These are phyloP conservation scores for Struthio camelus DNA, from an alignment of 2,113 vertebrate species.

Conservation along the genomic window DNA sequence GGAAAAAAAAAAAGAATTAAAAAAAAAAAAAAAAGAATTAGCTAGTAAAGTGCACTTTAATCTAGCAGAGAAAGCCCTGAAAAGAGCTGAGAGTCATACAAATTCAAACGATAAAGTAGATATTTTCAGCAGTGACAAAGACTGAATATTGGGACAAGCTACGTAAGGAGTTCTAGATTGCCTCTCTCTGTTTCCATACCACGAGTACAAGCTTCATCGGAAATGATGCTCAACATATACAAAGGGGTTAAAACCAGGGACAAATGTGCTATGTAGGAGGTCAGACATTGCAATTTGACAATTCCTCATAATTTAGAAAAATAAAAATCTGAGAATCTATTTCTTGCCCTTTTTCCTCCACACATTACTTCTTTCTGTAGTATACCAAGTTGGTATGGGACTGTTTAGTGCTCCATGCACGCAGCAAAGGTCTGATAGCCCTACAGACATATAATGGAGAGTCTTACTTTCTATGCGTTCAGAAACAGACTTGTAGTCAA, in stretches of 20 bases:
- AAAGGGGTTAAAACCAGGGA: rapidly evolving
- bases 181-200: rapidly evolving
- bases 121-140: background rate
- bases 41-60: background rate
- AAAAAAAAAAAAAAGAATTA: background rate
- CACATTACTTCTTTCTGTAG: background rate
- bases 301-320: background rate
- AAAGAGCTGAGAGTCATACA: background rate
- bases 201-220: rapidly evolving
- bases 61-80: background rate
- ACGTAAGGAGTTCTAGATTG: background rate
- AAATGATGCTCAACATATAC: background rate
- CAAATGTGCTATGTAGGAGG: rapidly evolving
- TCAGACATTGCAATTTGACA: background rate
- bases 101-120: background rate
- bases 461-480: background rate
- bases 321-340: background rate
- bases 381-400: rapidly evolving
- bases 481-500: rapidly evolving
- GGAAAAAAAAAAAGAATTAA: too few relatives aligned
- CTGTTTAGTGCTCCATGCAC: background rate
- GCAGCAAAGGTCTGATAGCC: background rate
- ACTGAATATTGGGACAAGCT: too few relatives aligned
- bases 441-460: background rate
- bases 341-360: background rate